Conservation (phyloP, 53 echinoderm and acorn worm species). For the Echinometra lucunter region DNA sequence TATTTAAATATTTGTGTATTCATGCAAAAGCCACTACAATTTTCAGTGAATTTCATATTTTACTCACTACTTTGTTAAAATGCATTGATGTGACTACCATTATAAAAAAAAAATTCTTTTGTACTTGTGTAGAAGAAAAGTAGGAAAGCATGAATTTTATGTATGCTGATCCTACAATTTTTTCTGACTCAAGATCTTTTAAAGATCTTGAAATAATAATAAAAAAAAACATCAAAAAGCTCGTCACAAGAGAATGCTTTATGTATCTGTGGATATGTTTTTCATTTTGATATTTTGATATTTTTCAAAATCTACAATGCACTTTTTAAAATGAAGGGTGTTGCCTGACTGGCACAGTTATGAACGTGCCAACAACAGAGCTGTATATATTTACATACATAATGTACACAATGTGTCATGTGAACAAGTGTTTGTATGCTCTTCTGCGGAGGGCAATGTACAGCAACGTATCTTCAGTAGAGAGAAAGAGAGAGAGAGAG, state of each 20-base stretch:
- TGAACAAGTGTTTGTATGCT: not conserved
- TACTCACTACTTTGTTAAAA: constrained; percentile 62
- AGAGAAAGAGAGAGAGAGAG: not conserved
- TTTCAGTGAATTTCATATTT: constrained; percentile 50
- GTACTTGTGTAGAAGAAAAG: constrained; percentile 57
- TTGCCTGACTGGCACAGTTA: not conserved
- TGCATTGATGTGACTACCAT: constrained; percentile 67
- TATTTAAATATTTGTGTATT: constrained; percentile 71
- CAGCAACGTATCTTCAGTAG: not conserved
- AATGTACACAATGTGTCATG: not conserved
- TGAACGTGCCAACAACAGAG: not conserved
- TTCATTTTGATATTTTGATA: not conserved
- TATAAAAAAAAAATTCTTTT: constrained; percentile 33
- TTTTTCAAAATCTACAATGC: not conserved
- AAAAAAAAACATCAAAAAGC: constrained; percentile 18
- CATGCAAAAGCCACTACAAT: constrained; percentile 43
- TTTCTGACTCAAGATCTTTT: constrained; percentile 63
- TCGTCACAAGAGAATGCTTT: not conserved
- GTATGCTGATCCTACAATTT: constrained; percentile 34
- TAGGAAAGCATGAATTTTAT: not conserved
- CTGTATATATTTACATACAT: constrained; percentile 11
- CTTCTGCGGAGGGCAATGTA: not conserved
- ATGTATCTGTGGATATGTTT: not conserved
- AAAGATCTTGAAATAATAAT: constrained; percentile 66
- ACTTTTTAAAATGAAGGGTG: not conserved